Base-by-base conservation (phyloP, 1,140 invertebrate genomes). In the Teleogryllus occipitalis region DNA sequence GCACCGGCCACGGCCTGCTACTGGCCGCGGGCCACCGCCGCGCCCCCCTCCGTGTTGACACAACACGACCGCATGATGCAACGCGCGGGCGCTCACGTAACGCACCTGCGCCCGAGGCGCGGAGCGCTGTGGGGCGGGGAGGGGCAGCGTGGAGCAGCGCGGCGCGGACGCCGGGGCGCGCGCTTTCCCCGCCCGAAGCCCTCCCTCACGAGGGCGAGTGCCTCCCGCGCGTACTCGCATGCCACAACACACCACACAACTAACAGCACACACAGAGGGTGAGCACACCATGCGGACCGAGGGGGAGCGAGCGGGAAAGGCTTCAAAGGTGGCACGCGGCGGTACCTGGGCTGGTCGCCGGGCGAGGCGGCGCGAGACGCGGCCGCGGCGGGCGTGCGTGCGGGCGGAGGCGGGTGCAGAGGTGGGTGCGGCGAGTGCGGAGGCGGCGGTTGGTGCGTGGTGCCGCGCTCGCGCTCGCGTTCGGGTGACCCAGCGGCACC, bases 331-430 rank as follows among this genome's bases (percentile, higher is more conserved):
- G 18, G 54, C 54, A 65, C 54, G 54, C 54, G 54, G 54, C 54
- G 54, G 54, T 65, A 65, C 54, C 54, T 65, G 54, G 54, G 54
- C 54, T 65, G 54, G 18, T 65, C 54, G 54, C 54, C 54, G 54
- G 54, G 54, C 54, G 54, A 65, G 7, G 54, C 54, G 54, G 54
- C 54, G 54, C 54, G 54, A 18, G 54, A 65, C 54, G 54, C 54
- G 54, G 54, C 18, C 27, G 27, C 27, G 10, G 7, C 54, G 18
- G 54, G 54, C 54, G 54, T 65, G 54, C 54, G 54, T 18, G 54
- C 54, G 54, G 54, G 54, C 54, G 54, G 54, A 65, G 54, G 54
- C 54, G 54, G 54, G 54, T 65, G 54, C 54, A 65, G 54, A 65
- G 54, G 54, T 18, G 54, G 18, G 54, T 65, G 54, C 54, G 54